Percentiles rank a stretch among this genome's conserved stretches.
phyloP scores from a whole-genome alignment of 2,797 vertebrate species.

The Crax fasciolata region DNA sequence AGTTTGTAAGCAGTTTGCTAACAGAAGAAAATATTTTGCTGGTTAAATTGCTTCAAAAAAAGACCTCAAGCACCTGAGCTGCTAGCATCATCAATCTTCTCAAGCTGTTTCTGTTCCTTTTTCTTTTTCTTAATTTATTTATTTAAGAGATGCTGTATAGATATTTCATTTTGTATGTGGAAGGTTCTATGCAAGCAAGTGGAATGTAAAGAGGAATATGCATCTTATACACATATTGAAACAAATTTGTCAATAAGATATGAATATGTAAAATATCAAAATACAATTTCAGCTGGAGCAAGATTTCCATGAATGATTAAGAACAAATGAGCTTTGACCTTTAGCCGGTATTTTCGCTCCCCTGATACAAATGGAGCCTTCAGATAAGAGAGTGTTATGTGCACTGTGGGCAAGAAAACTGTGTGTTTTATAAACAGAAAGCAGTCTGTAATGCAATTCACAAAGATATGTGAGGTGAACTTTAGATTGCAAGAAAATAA shows the following conservation, averaged over 20 bases:
- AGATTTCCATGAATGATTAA: neutral
- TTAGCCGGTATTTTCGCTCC: neutral
- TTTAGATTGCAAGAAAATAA: neutral
- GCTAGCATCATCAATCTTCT: neutral
- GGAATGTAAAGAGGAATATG: neutral
- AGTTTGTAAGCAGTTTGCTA: neutral
- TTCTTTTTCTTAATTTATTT: neutral
- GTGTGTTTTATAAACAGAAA: neutral
- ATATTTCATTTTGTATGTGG: neutral
- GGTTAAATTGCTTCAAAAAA: constrained; percentile 3
- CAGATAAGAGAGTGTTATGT: neutral
- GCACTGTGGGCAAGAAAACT: rapidly evolving
- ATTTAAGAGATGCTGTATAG: neutral
- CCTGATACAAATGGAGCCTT: neutral
- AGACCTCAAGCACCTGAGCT: neutral
- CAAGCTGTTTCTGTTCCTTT: neutral
- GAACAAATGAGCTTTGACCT: neutral
- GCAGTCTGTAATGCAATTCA: rapidly evolving
- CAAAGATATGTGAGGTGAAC: neutral
- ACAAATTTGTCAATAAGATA: neutral
- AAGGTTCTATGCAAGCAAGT: neutral
- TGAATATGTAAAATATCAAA: neutral
- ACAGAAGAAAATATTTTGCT: neutral
- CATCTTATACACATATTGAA: neutral
- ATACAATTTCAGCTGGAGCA: neutral